Evolutionary conservation across 2,113 vertebrate species (phyloP).

Genomic region (Hippolais icterina): DNA sequence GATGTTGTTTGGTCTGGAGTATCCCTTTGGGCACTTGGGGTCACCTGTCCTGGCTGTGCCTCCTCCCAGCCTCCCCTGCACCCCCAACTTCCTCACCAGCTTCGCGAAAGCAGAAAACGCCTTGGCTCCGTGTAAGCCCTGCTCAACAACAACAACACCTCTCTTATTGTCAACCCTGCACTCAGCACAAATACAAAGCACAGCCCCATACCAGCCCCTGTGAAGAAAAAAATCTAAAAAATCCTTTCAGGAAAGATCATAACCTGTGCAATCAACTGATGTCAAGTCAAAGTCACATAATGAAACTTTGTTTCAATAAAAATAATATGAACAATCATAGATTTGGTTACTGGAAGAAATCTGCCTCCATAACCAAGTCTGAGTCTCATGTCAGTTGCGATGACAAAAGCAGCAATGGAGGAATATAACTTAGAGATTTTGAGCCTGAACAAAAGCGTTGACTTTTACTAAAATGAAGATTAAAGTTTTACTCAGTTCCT

Average conservation of each 20-base stretch:
- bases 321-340: not conserved
- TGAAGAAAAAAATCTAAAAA: not conserved
- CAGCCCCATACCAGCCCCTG: not conserved
- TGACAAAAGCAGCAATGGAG: not conserved
- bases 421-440: not conserved
- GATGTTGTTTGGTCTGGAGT: not conserved
- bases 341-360: not conserved
- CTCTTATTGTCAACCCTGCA: too few species aligned
- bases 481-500: not conserved
- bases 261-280: not conserved
- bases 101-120: not conserved
- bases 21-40: not conserved
- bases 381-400: not conserved
- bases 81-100: accelerated
- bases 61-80: not conserved
- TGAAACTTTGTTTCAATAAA: not conserved
- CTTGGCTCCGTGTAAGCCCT: not conserved
- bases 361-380: not conserved
- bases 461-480: not conserved
- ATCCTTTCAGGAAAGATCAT: not conserved
- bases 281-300: not conserved
- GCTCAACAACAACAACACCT: not conserved
- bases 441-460: not conserved
- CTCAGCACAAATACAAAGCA: not conserved
- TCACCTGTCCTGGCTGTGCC: not conserved